A percentile compares a stretch with the other conserved stretches of the same genome.
These are phyloP conservation scores for Ennomos erosarius DNA, from an alignment of 2,888 invertebrate species.

Conservation along the genomic window DNA sequence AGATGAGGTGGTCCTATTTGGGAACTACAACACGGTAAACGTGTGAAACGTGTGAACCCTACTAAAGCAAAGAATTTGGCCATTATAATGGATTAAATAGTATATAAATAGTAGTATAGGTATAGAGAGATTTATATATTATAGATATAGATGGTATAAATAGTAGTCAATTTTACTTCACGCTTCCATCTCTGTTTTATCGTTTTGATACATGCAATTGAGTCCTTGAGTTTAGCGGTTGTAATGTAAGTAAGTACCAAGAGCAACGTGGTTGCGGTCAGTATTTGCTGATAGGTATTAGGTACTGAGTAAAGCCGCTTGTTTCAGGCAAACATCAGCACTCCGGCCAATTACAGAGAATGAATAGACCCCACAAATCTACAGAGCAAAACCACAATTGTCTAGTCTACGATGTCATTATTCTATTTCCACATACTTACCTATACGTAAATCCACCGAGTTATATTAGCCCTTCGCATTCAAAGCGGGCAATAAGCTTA, in stretches of 20 bases:
- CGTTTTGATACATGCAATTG: no score
- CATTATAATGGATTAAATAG: no score
- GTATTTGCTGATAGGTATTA: slow-evolving; percentile 1
- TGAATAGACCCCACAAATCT: slow-evolving; percentile 4
- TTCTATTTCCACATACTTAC: slow-evolving; percentile 32
- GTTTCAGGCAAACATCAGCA: slow-evolving; percentile 12
- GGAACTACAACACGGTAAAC: no score
- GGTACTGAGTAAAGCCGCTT: slow-evolving; percentile 29
- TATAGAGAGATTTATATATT: no score
- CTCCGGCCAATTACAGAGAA: slow-evolving; percentile 14
- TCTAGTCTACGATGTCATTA: slow-evolving; percentile 11
- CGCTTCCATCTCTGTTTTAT: no score
- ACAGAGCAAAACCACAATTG: slow-evolving; percentile 13
- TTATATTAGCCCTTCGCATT: slow-evolving; percentile 42
- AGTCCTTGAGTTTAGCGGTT: background rate
- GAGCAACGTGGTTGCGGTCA: background rate
- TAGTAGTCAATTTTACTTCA: no score
- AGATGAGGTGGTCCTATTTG: no score
- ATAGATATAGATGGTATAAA: no score
- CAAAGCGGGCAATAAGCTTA: slow-evolving; percentile 46
- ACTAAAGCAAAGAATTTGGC: no score
- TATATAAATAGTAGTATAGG: no score
- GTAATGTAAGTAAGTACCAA: no score
- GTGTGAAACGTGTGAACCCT: no score
- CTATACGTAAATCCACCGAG: slow-evolving; percentile 35